Base-by-base conservation (phyloP, 2,113 vertebrate genomes). In the Amia ocellicauda region DNA sequence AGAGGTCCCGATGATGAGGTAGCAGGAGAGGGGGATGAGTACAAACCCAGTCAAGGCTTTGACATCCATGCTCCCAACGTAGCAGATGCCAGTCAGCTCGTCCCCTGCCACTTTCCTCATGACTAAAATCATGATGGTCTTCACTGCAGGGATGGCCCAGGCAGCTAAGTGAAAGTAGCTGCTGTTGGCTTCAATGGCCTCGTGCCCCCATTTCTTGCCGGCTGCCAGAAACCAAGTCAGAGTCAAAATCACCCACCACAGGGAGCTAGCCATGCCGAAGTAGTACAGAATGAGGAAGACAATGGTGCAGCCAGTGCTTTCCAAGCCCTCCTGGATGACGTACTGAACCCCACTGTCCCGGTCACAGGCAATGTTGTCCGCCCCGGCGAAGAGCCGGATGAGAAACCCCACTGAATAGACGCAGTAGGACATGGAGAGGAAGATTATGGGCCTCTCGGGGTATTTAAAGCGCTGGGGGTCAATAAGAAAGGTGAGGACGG, bases 361-460 rank as follows among this genome's bases (percentile, higher is more conserved):
- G 70, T 98, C 96, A 9, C 97, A 99, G 68, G 97, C 95, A 1
- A 99, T 94, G 58, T 88, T 92, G 69, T 98, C 94, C 0, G 94
- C 92, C 0, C 97, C 96, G 0, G 94, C 95, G 51, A 97, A 96
- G 11, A 99, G 94, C 61, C 97, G 91, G 73, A 95, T 86, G 62
- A 99, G 93, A 89, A 95, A 99, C 19, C 96, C 97, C 81, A 95
- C 83, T 0, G 97, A 98, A 80, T 98, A 98, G 64, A 96, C 94
- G 3, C 94, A 97, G 91, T 98, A 98, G 78, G 96, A 99, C 95
- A 98, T 95, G 1, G 97, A 97, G 1, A 98, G 91, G 84, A 99
- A 99, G 83, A 98, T 95, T 74, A 99, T 98, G 61, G 97, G 97
- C 71, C 96, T 89, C 86, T 99, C 96, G 0, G 97, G 97, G 85